Percentiles rank a stretch among this genome's conserved stretches.
Conservation (phyloP, 2,888 invertebrate genomes). For the Pyrocoelia pectoralis region DNA sequence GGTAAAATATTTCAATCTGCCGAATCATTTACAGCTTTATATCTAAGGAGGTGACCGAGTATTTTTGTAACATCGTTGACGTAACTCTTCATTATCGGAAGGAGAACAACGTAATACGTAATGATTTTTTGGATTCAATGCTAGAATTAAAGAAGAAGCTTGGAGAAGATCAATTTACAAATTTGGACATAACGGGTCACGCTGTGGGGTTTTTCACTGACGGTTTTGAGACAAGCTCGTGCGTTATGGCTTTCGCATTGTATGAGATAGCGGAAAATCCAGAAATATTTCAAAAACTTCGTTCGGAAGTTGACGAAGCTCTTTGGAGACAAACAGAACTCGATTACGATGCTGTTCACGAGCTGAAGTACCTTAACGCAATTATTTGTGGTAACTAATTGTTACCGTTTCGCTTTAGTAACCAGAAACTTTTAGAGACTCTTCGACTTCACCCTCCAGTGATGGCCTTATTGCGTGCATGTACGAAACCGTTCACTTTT, state of each 20-base stretch:
- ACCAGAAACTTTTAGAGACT: constrained; percentile 49
- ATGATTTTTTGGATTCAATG: constrained; percentile 59
- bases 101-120: constrained; percentile 53
- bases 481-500: constrained; percentile 42
- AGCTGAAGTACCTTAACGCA: constrained; percentile 61
- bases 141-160: constrained; percentile 47
- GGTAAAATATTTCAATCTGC: no score
- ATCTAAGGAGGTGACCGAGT: constrained; percentile 45
- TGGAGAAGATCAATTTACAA: constrained; percentile 38
- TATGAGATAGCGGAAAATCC: constrained; percentile 57
- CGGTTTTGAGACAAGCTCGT: constrained; percentile 61
- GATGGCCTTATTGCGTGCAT: constrained; percentile 35
- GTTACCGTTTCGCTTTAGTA: background rate
- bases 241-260: constrained; percentile 54
- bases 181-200: constrained; percentile 53
- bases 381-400: constrained; percentile 58
- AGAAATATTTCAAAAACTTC: constrained; percentile 57
- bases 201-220: constrained; percentile 59
- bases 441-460: constrained; percentile 49
- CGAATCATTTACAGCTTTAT: constrained; percentile 37
- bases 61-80: constrained; percentile 51
- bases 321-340: constrained; percentile 49
- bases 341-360: constrained; percentile 57
- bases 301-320: constrained; percentile 53
- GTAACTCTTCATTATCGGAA: constrained; percentile 55